Evolutionary conservation across 1,140 invertebrate species (phyloP).

Genomic region (Lethrus apterus): DNA sequence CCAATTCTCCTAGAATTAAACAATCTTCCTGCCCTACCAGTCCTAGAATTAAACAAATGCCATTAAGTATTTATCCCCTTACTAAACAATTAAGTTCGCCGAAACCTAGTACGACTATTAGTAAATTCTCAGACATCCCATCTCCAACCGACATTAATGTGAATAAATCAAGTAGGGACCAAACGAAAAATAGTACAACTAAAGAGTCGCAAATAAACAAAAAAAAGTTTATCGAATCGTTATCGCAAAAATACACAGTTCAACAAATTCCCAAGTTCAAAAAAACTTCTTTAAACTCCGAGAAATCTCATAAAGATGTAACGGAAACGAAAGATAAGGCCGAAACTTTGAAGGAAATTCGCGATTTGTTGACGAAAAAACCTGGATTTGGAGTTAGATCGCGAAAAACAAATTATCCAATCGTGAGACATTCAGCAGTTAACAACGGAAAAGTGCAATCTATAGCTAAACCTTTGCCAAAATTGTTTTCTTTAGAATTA

Average conservation of each 20-base stretch:
- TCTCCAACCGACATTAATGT: slow-evolving; percentile 23
- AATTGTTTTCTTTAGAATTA: slow-evolving; percentile 69
- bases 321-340: slow-evolving; percentile 44
- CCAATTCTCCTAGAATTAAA: slow-evolving; percentile 59
- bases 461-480: slow-evolving; percentile 53
- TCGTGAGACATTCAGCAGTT: slow-evolving; percentile 48
- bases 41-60: slow-evolving; percentile 52
- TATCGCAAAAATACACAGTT: slow-evolving; percentile 38
- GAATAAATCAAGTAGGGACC: slow-evolving; percentile 10
- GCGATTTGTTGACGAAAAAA: slow-evolving; percentile 57
- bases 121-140: slow-evolving; percentile 30
- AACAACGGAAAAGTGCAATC: slow-evolving; percentile 45
- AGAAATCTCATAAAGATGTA: slow-evolving; percentile 24
- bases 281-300: slow-evolving; percentile 29
- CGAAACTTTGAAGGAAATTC: slow-evolving; percentile 58
- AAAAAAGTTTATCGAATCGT: slow-evolving; percentile 19
- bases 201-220: slow-evolving; percentile 1
- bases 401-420: slow-evolving; percentile 42
- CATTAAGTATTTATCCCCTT: slow-evolving; percentile 45
- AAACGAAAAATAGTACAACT: slow-evolving; percentile 8
- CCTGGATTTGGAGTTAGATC: slow-evolving; percentile 50
- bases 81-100: slow-evolving; percentile 52
- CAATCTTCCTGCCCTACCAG: slow-evolving; percentile 53
- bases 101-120: slow-evolving; percentile 43
- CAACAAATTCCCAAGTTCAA: slow-evolving; percentile 37